These are phyloP conservation scores for Chymomyza caudatula DNA, from an alignment of 2,888 invertebrate species.

Conservation along the genomic window DNA sequence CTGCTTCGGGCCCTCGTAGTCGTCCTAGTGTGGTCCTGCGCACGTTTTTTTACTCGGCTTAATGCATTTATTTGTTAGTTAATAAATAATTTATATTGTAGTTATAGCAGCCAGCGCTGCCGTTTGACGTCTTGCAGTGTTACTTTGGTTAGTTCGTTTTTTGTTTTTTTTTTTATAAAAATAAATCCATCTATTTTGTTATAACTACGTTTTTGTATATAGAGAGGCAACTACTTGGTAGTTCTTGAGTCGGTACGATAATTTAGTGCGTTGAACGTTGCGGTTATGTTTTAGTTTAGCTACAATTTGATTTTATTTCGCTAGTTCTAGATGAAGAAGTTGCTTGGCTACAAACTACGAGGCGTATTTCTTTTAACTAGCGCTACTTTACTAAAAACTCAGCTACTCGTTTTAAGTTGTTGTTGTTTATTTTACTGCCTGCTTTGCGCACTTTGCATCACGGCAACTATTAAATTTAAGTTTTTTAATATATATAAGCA, in stretches of 20 bases:
- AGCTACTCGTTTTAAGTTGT: neutral
- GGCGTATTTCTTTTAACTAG: constrained; percentile 59
- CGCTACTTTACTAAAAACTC: constrained; percentile 34
- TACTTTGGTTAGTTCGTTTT: neutral
- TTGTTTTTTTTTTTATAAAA: constrained; percentile 49
- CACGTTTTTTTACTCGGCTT: neutral
- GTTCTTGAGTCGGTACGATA: constrained; percentile 48
- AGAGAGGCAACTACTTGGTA: constrained; percentile 68
- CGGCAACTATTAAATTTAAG: constrained; percentile 48
- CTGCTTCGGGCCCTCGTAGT: constrained; percentile 18
- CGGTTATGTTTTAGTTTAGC: constrained; percentile 30
- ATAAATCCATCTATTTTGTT: constrained; percentile 46
- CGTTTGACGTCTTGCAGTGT: neutral
- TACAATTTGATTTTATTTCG: constrained; percentile 2
- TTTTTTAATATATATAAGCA: constrained; percentile 29
- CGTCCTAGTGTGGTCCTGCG: neutral
- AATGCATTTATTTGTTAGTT: constrained; percentile 1
- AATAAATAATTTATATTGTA: neutral
- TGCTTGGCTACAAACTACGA: constrained; percentile 63
- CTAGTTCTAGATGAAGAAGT: constrained; percentile 33
- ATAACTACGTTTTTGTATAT: neutral
- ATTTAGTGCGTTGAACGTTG: constrained; percentile 46
- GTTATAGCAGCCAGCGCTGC: neutral
- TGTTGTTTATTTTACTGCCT: constrained; percentile 25
- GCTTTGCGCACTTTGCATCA: constrained; percentile 51